These are phyloP conservation scores for Pipistrellus pygmaeus DNA, from an alignment of 2,797 vertebrate genomes.

Conservation along the genomic window DNA sequence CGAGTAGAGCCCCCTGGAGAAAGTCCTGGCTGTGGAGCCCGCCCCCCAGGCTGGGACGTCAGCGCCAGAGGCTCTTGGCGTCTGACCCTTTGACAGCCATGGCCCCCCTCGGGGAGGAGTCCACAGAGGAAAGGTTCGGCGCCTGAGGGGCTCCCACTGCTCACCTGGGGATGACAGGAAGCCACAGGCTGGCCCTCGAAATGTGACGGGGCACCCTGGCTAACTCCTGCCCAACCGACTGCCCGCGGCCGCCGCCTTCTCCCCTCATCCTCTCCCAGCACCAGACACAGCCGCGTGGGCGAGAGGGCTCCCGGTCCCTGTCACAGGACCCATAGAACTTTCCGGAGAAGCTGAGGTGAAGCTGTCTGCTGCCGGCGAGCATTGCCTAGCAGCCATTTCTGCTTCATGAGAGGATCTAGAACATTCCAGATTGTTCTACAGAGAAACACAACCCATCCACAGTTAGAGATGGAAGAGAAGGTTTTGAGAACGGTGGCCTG, in stretches of 20 bases:
- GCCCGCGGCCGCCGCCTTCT: background rate
- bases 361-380: background rate
- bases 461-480: background rate
- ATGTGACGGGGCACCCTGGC: background rate
- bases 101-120: background rate
- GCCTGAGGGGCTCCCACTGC: rapidly evolving
- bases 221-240: background rate
- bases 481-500: background rate
- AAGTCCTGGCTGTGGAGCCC: background rate
- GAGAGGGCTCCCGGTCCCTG: background rate
- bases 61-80: background rate
- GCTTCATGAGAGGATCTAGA: slow-evolving; percentile 1
- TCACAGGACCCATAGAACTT: background rate
- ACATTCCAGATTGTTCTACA: background rate
- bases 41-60: background rate
- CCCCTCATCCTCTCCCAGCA: background rate
- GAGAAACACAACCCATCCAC: background rate
- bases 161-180: background rate
- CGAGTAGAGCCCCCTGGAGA: background rate
- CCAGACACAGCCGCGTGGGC: rapidly evolving
- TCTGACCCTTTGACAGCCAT: background rate
- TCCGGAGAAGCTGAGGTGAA: background rate
- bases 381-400: background rate
- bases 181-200: background rate
- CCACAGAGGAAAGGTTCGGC: background rate